phyloP scores from a whole-genome alignment of 2,797 vertebrate genomes.

The Lerista edwardsae region DNA sequence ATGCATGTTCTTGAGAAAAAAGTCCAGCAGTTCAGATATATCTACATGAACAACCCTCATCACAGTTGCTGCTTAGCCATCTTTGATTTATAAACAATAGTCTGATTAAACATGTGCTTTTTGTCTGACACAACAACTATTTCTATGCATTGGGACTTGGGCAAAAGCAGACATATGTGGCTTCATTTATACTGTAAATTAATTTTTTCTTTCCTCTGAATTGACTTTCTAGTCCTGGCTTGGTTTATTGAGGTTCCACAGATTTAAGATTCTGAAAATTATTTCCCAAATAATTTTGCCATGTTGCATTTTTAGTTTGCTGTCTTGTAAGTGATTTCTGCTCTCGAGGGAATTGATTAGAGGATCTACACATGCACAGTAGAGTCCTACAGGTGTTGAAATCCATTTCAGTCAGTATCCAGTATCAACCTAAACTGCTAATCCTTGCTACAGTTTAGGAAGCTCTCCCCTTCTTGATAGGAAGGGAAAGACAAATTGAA shows the following conservation, averaged over 20 bases:
- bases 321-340: constrained; percentile 77
- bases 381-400: constrained; percentile 67
- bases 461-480: constrained; percentile 64
- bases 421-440: constrained; percentile 73
- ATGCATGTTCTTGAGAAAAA: constrained; percentile 1
- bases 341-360: constrained; percentile 67
- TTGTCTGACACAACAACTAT: neutral
- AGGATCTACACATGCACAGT: constrained; percentile 64
- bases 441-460: constrained; percentile 70
- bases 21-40: neutral
- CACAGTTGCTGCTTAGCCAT: neutral
- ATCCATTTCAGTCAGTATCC: constrained; percentile 76
- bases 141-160: neutral
- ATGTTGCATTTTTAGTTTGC: constrained; percentile 83
- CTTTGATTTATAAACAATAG: neutral
- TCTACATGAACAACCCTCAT: neutral
- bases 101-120: constrained; percentile 8
- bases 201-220: constrained; percentile 17
- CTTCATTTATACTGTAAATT: neutral
- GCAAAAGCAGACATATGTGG: neutral
- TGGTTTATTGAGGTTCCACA: constrained; percentile 47
- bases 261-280: constrained; percentile 44
- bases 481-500: constrained; percentile 73
- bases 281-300: constrained; percentile 55
- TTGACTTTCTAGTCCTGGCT: constrained; percentile 25